Evolutionary conservation across 2,113 vertebrate species (phyloP), one percentile per base, ranked within the genome.

Genomic region (Sinosuthora webbiana): DNA sequence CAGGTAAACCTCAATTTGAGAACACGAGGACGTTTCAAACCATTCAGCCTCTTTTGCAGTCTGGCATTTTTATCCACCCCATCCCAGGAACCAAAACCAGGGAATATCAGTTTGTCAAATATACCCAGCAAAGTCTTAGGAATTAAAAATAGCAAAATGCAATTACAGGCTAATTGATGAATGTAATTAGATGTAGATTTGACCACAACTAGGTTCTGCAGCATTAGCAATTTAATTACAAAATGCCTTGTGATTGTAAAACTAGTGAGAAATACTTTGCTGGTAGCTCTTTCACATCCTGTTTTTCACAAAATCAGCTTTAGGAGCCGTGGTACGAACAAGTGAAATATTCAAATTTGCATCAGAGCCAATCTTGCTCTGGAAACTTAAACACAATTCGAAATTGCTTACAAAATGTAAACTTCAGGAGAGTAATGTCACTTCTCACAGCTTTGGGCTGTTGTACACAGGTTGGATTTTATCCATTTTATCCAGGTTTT

Each of bases 151-250:
- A 70, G 83, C 56, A 63, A 81, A 95, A 94, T 39, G 84, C 87
- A 94, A 87, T 96, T 95, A 49, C 81, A 71, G 62, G 60, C 77
- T 97, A 89, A 93, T 94, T 76, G 90, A 95, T 95, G 78, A 89
- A 94, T 87, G 74, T 87, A 92, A 95, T 97, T 97, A 83, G 52
- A 42, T 53, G 67, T 78, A 19, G 79, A 81, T 86, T 90, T 88
- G 83, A 95, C 91, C 94, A 88, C 93, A 86, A 83, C 39, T 60
- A 52, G 67, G 69, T 92, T 95, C 92, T 80, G 88, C 93, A 92
- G 78, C 75, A 73, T 90, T 85, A 89, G 67, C 82, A 71, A 21
- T 87, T 87, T 74, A 89, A 89, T 94, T 92, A 69, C 68, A 89
- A 68, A 86, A 79, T 70, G 56, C 57, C 84, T 65, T 70, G 52